Conservation (phyloP, 2,113 vertebrate species). For the Antennarius striatus region DNA sequence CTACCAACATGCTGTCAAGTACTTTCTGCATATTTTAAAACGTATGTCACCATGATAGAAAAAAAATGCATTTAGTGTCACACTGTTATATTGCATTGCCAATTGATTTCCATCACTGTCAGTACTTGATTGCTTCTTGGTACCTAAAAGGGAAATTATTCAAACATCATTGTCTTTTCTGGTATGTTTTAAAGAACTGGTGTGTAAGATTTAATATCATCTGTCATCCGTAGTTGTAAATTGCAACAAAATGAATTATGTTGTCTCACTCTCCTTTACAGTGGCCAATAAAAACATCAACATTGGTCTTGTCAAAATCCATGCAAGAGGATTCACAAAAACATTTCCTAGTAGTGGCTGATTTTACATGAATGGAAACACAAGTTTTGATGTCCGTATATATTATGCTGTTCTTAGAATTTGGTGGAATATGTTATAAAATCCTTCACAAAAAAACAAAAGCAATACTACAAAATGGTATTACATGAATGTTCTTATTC, state of each 20-base stretch:
- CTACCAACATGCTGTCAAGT: slow-evolving; percentile 93
- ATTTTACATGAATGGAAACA: too few species aligned
- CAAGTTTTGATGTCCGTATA: too few species aligned
- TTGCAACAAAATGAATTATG: too few species aligned
- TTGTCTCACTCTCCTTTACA: too few species aligned
- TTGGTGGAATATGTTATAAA: not conserved
- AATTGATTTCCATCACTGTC: not conserved
- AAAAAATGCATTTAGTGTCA: slow-evolving; percentile 7
- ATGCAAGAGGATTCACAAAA: too few species aligned
- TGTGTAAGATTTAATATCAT: not conserved
- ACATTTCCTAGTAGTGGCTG: too few species aligned
- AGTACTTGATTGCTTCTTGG: not conserved
- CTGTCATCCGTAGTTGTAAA: too few species aligned
- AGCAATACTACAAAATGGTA: not conserved
- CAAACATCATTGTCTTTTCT: not conserved
- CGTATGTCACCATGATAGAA: slow-evolving; percentile 79
- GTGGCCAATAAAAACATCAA: too few species aligned
- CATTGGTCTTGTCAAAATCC: too few species aligned
- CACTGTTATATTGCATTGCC: not conserved
- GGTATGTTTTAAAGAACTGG: not conserved
- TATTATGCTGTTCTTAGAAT: not conserved
- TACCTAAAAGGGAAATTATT: not conserved
- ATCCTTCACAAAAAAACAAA: not conserved
- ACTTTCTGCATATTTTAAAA: slow-evolving; percentile 93
- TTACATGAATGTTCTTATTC: slow-evolving; percentile 15